These are phyloP conservation scores for Parnassius apollo DNA, from an alignment of 2,888 invertebrate species.

Conservation along the genomic window DNA sequence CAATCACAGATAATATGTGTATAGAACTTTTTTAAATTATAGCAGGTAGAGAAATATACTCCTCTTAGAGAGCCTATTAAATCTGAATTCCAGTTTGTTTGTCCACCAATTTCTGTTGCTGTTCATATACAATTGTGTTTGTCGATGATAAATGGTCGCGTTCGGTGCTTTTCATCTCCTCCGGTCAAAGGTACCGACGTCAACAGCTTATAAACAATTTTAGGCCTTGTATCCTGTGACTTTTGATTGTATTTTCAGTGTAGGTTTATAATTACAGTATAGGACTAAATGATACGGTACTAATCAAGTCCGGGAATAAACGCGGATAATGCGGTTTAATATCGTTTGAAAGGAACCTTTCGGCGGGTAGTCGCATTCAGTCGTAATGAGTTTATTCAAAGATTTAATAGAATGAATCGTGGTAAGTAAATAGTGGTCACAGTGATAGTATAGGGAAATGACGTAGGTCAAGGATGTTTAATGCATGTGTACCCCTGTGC, in stretches of 20 bases:
- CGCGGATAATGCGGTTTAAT: conserved; percentile 78
- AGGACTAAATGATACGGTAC: conserved; percentile 81
- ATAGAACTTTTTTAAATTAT: conserved; percentile 14
- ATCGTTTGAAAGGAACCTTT: conserved; percentile 77
- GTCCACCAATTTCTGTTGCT: conserved; percentile 73
- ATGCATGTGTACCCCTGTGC: no score
- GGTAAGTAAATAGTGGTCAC: conserved; percentile 71
- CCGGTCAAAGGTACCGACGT: conserved; percentile 71
- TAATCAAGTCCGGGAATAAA: conserved; percentile 79
- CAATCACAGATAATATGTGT: conserved; percentile 1
- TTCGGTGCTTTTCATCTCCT: conserved; percentile 77
- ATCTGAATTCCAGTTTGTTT: conserved; percentile 69
- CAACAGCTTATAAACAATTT: conserved; percentile 35
- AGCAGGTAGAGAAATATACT: conserved; percentile 19
- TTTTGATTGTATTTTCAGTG: conserved; percentile 43
- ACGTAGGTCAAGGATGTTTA: conserved; percentile 2
- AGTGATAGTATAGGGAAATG: conserved; percentile 32
- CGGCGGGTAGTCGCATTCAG: conserved; percentile 76
- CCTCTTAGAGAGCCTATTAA: conserved; percentile 45
- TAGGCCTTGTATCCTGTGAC: conserved; percentile 36
- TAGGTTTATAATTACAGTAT: conserved; percentile 69
- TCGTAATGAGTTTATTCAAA: conserved; percentile 79
- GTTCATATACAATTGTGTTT: conserved; percentile 79
- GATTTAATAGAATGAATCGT: conserved; percentile 77
- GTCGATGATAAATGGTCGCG: conserved; percentile 80